Evolutionary conservation across 2,888 invertebrate genomes (phyloP).

Genomic region (Dasypolia templi): DNA sequence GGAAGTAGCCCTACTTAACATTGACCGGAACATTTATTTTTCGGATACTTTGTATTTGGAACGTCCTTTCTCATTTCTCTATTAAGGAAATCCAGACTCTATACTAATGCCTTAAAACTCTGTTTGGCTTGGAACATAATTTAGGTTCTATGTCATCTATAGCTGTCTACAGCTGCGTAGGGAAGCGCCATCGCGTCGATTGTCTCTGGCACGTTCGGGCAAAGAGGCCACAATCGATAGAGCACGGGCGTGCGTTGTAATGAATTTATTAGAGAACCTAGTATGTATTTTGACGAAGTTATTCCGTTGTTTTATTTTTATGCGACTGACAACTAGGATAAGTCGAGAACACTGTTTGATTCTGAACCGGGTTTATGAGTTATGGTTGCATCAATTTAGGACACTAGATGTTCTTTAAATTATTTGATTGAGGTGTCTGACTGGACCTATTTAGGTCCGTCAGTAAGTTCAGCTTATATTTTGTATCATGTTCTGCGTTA

Average conservation of each 20-base stretch:
- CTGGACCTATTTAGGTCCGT: neutral
- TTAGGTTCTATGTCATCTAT: constrained; percentile 66
- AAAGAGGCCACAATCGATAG: constrained; percentile 90
- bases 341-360: constrained; percentile 29
- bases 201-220: constrained; percentile 89
- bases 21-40: constrained; percentile 84
- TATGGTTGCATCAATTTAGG: neutral
- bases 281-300: constrained; percentile 73
- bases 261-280: constrained; percentile 88
- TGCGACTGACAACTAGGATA: constrained; percentile 40
- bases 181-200: constrained; percentile 89
- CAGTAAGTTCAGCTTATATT: neutral
- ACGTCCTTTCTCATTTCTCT: constrained; percentile 61
- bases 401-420: neutral
- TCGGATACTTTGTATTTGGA: constrained; percentile 70
- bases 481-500: neutral
- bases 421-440: neutral
- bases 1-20: constrained; percentile 66
- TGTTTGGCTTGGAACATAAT: constrained; percentile 48
- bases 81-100: constrained; percentile 66
- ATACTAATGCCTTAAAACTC: constrained; percentile 32
- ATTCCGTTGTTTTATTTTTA: constrained; percentile 58
- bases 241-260: constrained; percentile 90
- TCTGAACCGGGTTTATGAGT: neutral
- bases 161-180: constrained; percentile 80